Conservation (phyloP, 2,888 invertebrate genomes). For the Bellardia pandia region DNA sequence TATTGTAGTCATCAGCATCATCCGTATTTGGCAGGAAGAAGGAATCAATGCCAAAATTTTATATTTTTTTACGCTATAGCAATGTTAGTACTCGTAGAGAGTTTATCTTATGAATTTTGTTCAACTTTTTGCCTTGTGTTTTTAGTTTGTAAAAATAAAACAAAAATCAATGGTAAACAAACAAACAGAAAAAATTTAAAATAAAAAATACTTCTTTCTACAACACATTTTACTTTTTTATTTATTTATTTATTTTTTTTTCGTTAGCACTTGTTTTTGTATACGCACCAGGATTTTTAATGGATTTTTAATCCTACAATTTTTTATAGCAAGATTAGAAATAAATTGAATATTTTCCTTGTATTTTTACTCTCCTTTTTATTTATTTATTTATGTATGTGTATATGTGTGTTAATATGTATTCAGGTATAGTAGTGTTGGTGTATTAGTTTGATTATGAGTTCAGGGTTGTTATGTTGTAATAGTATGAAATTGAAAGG, state of each 20-base stretch:
- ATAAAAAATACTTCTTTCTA: constrained; percentile 2
- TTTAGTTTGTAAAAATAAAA: constrained; percentile 20
- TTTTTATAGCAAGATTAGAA: constrained; percentile 72
- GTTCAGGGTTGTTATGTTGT: constrained; percentile 3
- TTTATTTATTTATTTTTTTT: not conserved
- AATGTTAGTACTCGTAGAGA: not conserved
- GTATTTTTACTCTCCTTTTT: constrained; percentile 22
- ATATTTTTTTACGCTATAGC: not conserved
- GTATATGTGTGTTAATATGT: not conserved
- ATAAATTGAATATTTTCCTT: constrained; percentile 73
- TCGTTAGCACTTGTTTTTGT: constrained; percentile 32
- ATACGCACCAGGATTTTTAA: constrained; percentile 67
- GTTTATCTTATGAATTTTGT: constrained; percentile 37
- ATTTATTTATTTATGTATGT: not conserved
- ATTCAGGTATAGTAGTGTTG: not conserved
- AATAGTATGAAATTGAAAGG: not conserved
- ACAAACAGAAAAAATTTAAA: constrained; percentile 47
- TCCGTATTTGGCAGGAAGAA: constrained; percentile 33
- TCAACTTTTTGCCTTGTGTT: not conserved
- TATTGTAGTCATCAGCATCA: constrained; percentile 15
- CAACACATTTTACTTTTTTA: not conserved
- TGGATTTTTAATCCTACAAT: constrained; percentile 66
- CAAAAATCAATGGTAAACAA: constrained; percentile 38
- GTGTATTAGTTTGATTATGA: constrained; percentile 11
- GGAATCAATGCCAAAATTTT: constrained; percentile 27